Evolutionary conservation across 2,797 vertebrate species (phyloP).

Genomic region (Gadopsis marmoratus): DNA sequence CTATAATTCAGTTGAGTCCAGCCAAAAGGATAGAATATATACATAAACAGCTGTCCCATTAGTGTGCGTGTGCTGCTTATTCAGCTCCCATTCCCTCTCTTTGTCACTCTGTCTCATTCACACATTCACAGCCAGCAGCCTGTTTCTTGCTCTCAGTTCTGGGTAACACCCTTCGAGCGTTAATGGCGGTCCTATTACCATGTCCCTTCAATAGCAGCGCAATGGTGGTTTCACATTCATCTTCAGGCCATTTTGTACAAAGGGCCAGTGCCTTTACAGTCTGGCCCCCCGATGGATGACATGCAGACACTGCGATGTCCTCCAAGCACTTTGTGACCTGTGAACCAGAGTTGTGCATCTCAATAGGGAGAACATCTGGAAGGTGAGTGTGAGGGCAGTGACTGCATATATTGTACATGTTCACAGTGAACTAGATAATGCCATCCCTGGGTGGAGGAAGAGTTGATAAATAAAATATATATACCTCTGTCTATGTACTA

Average conservation of each 20-base stretch:
- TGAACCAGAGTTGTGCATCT: constrained; percentile 9
- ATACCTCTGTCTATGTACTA: neutral
- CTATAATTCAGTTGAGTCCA: neutral
- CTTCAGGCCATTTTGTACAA: constrained; percentile 13
- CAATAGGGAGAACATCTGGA: neutral
- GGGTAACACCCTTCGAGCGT: constrained; percentile 23
- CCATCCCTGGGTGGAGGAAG: neutral
- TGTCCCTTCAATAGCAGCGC: constrained; percentile 23
- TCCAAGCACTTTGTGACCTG: constrained; percentile 32
- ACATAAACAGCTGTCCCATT: neutral
- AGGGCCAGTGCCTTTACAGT: constrained; percentile 16
- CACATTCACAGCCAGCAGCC: constrained; percentile 27
- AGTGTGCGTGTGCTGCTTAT: neutral
- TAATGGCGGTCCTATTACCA: constrained; percentile 23
- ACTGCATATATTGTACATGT: neutral
- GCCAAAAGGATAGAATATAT: neutral
- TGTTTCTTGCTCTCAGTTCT: constrained; percentile 36
- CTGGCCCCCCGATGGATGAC: constrained; percentile 1
- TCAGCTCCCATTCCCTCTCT: neutral
- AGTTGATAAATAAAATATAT: neutral
- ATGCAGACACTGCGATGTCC: constrained; percentile 25
- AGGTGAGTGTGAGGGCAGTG: neutral
- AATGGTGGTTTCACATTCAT: constrained; percentile 41
- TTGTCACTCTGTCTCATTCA: constrained; percentile 10
- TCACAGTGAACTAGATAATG: neutral